These are phyloP conservation scores for Lepidocolaptes lacrymiger DNA, from an alignment of 2,797 vertebrate genomes.

Conservation along the genomic window DNA sequence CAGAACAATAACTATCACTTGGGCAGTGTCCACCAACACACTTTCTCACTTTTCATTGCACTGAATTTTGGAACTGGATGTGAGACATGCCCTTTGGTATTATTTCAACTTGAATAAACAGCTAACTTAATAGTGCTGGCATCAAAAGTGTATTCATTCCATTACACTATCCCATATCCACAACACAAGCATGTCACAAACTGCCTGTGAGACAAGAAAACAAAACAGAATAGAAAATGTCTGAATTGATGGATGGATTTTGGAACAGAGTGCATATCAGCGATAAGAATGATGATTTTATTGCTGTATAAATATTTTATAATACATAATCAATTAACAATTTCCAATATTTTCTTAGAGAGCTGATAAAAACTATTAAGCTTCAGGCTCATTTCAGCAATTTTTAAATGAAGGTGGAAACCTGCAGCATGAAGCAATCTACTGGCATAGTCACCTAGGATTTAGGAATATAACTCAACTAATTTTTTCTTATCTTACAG, in stretches of 20 bases:
- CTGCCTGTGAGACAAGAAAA: neutral
- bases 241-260: slow-evolving; percentile 26
- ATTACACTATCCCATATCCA: neutral
- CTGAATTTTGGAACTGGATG: neutral
- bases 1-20: neutral
- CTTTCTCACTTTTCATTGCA: neutral
- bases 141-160: neutral
- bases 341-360: slow-evolving; percentile 55
- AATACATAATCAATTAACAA: slow-evolving; percentile 51
- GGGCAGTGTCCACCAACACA: neutral
- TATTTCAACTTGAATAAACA: neutral
- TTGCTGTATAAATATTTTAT: slow-evolving; percentile 39
- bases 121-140: neutral
- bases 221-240: neutral
- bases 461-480: slow-evolving; percentile 51
- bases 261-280: neutral
- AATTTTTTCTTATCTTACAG: slow-evolving; percentile 57
- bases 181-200: neutral
- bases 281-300: slow-evolving; percentile 36
- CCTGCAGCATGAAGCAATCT: slow-evolving; percentile 39
- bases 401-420: slow-evolving; percentile 54
- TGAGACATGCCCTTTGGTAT: neutral
- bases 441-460: slow-evolving; percentile 52
- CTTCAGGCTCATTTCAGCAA: slow-evolving; percentile 27
- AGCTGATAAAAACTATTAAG: slow-evolving; percentile 59